Conservation (phyloP, 2,113 vertebrate species). For the Stegastes partitus region DNA sequence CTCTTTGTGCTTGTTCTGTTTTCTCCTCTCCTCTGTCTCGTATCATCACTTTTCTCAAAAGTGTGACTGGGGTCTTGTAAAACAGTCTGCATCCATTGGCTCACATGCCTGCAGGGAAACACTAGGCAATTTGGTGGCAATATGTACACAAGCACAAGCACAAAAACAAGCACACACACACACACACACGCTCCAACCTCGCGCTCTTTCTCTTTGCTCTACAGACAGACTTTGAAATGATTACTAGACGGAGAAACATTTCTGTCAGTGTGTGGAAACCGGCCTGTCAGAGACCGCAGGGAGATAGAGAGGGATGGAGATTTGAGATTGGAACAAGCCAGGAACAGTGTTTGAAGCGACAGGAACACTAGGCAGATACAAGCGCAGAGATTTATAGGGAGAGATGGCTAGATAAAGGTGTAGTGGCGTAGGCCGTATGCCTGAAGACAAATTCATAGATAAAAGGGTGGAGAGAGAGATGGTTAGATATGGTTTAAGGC, state of each 20-base stretch:
- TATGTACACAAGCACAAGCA: slow-evolving; percentile 24
- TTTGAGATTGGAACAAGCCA: slow-evolving; percentile 48
- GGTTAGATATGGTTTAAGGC: slow-evolving; percentile 48
- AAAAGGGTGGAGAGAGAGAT: slow-evolving; percentile 24
- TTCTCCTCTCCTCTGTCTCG: slow-evolving; percentile 25
- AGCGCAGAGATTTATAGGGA: slow-evolving; percentile 53
- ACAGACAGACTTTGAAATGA: slow-evolving; percentile 65
- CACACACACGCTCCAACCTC: slow-evolving; percentile 22
- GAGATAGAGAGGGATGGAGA: slow-evolving; percentile 45
- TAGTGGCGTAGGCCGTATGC: slow-evolving; percentile 10
- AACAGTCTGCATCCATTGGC: slow-evolving; percentile 54
- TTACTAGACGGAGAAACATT: slow-evolving; percentile 62
- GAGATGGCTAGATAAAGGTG: slow-evolving; percentile 58
- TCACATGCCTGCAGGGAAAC: slow-evolving; percentile 62
- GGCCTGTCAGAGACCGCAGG: slow-evolving; percentile 40
- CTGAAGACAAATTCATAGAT: slow-evolving; percentile 50
- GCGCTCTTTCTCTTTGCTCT: slow-evolving; percentile 26
- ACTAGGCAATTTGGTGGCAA: slow-evolving; percentile 32
- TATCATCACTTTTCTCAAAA: slow-evolving; percentile 52
- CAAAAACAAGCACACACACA: slow-evolving; percentile 28
- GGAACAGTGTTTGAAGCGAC: slow-evolving; percentile 47
- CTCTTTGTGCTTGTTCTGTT: slow-evolving; percentile 21
- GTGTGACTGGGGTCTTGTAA: slow-evolving; percentile 51
- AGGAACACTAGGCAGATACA: slow-evolving; percentile 49
- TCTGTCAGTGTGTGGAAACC: slow-evolving; percentile 53